phyloP scores from a whole-genome alignment of 2,797 vertebrate genomes.

The Tympanoctomys barrerae region DNA sequence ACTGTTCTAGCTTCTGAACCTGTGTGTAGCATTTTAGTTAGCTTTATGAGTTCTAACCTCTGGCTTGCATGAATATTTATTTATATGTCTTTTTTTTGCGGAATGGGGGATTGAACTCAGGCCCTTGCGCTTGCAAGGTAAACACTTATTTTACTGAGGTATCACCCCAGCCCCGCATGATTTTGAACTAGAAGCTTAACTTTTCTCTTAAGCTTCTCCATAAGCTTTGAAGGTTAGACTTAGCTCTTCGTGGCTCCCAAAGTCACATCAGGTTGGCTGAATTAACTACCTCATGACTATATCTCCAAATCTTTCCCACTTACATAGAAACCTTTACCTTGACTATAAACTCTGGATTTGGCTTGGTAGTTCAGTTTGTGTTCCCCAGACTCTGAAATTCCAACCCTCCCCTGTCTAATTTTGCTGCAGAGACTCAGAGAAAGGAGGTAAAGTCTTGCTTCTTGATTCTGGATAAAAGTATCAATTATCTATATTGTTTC shows the following conservation, averaged over 20 bases:
- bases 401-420: not conserved
- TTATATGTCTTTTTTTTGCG: too few relatives aligned
- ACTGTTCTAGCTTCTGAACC: not conserved
- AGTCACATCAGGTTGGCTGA: not conserved
- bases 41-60: not conserved
- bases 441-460: not conserved
- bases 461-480: conserved; percentile 5
- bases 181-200: not conserved
- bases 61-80: not conserved
- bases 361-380: not conserved
- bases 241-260: not conserved
- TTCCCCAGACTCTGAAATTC: not conserved
- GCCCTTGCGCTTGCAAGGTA: too few relatives aligned
- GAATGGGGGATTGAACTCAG: too few relatives aligned
- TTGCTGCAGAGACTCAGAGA: not conserved
- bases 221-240: not conserved
- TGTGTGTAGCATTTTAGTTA: not conserved
- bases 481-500: not conserved
- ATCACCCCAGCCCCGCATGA: not conserved
- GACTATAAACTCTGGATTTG: not conserved
- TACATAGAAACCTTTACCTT: conserved; percentile 3
- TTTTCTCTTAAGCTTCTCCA: not conserved
- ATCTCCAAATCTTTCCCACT: not conserved
- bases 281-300: not conserved
- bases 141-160: too few relatives aligned